A percentile compares a stretch with the other conserved stretches of the same genome.
Conservation (phyloP, 1,140 invertebrate species). For the Drosophila lini region DNA sequence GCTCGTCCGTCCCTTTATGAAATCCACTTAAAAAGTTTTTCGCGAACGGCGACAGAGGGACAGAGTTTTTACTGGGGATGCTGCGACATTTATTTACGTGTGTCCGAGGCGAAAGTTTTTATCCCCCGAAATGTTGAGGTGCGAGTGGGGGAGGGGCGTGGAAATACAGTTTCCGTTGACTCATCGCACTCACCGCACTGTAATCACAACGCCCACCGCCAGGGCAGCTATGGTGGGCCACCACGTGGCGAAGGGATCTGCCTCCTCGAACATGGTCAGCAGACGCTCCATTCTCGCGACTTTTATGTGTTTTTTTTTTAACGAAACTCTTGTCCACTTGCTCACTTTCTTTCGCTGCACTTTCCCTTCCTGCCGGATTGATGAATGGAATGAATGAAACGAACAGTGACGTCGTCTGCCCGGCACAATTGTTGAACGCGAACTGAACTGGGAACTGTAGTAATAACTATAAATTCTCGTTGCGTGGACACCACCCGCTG, state of each 20-base stretch:
- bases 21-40: conserved; percentile 80
- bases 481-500: conserved; percentile 52
- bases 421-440: conserved; percentile 51
- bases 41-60: conserved; percentile 40
- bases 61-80: conserved; percentile 52
- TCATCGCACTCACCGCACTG: conserved; percentile 79
- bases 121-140: conserved; percentile 34
- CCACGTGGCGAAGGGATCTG: conserved; percentile 83
- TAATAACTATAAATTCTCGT: conserved; percentile 73
- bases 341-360: conserved; percentile 21
- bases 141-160: not conserved
- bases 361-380: conserved; percentile 54
- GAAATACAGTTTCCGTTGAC: conserved; percentile 50
- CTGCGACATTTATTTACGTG: conserved; percentile 74
- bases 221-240: conserved; percentile 82
- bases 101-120: conserved; percentile 65
- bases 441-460: conserved; percentile 61
- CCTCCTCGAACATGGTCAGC: conserved; percentile 76
- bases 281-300: conserved; percentile 57
- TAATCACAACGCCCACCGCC: conserved; percentile 74
- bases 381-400: conserved; percentile 37
- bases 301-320: not conserved
- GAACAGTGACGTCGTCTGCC: conserved; percentile 28
- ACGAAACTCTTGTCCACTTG: not conserved
- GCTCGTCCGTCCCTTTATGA: conserved; percentile 43